A percentile compares a stretch with the other conserved stretches of the same genome.
Conservation (phyloP, 2,797 vertebrate species). For the Echiichthys vipera region DNA sequence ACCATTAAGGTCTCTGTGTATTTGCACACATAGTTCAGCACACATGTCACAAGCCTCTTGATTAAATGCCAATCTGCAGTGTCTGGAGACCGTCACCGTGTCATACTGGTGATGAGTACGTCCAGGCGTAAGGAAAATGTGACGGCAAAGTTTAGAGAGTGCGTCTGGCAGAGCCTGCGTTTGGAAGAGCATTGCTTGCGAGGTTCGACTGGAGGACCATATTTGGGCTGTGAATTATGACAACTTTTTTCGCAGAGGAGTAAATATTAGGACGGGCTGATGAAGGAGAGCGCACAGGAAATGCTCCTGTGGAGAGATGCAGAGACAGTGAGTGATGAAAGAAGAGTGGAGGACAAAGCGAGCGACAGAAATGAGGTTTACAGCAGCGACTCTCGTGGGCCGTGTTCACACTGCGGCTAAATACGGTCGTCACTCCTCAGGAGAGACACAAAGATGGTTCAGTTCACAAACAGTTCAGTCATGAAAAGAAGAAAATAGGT, state of each 20-base stretch:
- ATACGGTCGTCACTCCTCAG: background rate
- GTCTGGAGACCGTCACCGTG: conserved; percentile 21
- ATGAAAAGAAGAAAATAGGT: background rate
- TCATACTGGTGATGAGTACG: background rate
- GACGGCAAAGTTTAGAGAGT: conserved; percentile 42
- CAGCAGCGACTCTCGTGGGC: background rate
- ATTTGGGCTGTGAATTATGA: conserved; percentile 75
- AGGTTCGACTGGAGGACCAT: conserved; percentile 46
- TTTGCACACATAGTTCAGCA: background rate
- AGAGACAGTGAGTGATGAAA: background rate
- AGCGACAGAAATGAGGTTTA: background rate
- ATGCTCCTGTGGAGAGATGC: background rate
- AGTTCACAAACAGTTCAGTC: background rate
- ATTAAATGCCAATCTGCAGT: background rate
- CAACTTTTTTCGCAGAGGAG: conserved; percentile 36
- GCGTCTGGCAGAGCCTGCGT: conserved; percentile 26
- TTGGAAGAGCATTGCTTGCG: conserved; percentile 31
- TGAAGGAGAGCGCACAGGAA: conserved; percentile 37
- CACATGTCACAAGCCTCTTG: background rate
- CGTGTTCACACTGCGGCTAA: conserved; percentile 1
- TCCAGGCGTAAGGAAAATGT: conserved; percentile 25
- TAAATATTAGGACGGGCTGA: conserved; percentile 77
- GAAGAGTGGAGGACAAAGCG: background rate
- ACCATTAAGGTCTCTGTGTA: background rate
- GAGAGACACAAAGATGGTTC: conserved; percentile 13